Evolutionary conservation across 1,140 invertebrate species (phyloP).

Genomic region (Amyelois transitella): DNA sequence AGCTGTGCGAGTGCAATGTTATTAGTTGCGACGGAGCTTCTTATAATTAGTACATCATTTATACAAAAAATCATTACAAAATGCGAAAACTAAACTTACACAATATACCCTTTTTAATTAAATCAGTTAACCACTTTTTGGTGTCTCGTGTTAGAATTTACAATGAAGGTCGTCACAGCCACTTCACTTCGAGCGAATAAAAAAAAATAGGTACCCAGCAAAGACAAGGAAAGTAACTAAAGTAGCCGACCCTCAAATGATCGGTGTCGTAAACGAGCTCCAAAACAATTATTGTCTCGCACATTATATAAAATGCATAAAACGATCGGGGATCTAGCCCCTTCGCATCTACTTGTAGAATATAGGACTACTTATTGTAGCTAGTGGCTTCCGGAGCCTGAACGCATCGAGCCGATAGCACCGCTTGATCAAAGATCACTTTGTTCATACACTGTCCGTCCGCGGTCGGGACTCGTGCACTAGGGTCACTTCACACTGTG

Average conservation of each 20-base stretch:
- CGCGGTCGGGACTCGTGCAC: conserved; percentile 20
- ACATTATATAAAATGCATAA: conserved; percentile 50
- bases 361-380: conserved; percentile 24
- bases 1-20: conserved; percentile 54
- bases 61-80: conserved; percentile 38
- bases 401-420: conserved; percentile 16
- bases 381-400: conserved; percentile 12
- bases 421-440: conserved; percentile 17
- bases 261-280: conserved; percentile 25
- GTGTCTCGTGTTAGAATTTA: conserved; percentile 40
- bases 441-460: conserved; percentile 21
- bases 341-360: conserved; percentile 27
- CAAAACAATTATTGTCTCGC: conserved; percentile 64
- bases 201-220: conserved; percentile 24
- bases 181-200: conserved; percentile 40
- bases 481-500: conserved; percentile 46
- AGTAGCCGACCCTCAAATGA: conserved; percentile 17
- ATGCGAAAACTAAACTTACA: conserved; percentile 44
- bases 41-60: conserved; percentile 19
- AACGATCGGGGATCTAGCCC: conserved; percentile 21
- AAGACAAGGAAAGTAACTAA: conserved; percentile 25
- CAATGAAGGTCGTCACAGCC: conserved; percentile 63
- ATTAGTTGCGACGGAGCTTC: conserved; percentile 33
- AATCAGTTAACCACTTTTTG: conserved; percentile 50
- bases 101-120: conserved; percentile 34